Evolutionary conservation across 2,113 vertebrate species (phyloP).

Genomic region (Cinclus cinclus): DNA sequence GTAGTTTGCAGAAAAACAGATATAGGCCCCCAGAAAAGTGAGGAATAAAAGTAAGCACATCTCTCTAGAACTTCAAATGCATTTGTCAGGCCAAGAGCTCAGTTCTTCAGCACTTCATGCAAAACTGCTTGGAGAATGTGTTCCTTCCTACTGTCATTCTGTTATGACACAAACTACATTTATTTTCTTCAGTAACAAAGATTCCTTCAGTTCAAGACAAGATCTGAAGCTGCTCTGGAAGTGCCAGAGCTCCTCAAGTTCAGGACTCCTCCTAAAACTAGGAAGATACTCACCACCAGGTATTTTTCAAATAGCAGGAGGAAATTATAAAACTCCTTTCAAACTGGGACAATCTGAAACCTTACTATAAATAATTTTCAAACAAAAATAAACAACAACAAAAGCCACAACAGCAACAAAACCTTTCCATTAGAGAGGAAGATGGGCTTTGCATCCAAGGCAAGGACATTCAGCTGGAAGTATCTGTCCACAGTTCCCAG

Average conservation of each 20-base stretch:
- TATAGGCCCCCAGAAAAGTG: not conserved
- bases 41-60: not conserved
- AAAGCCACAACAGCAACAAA: not conserved
- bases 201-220: not conserved
- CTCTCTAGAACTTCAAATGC: not conserved
- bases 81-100: not conserved
- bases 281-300: not conserved
- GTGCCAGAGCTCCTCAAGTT: not conserved
- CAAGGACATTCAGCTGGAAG: not conserved
- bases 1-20: not conserved
- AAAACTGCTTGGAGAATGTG: not conserved
- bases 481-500: not conserved
- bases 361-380: not conserved
- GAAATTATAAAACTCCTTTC: not conserved
- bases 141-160: not conserved
- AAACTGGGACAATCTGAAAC: not conserved
- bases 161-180: not conserved
- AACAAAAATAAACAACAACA: not conserved
- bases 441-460: not conserved
- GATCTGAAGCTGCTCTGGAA: not conserved
- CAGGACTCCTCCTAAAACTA: not conserved
- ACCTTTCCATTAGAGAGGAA: not conserved
- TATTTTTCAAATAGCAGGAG: not conserved
- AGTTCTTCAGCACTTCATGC: not conserved
- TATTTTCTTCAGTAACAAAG: not conserved